phyloP scores from a whole-genome alignment of 2,797 vertebrate genomes.

The Rallus crepitans region DNA sequence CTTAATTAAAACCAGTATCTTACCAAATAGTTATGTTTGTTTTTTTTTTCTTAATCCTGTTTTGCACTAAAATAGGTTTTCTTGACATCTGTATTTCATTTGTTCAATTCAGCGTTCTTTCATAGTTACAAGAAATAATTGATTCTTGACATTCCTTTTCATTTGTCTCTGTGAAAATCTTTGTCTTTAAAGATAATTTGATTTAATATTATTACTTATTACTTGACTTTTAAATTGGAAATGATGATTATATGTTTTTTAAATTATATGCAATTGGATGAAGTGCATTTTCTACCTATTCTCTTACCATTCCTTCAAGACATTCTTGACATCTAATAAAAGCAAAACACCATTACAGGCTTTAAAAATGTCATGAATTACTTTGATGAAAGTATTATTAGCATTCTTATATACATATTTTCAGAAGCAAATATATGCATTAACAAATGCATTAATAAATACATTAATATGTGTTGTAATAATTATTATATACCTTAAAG shows the following conservation, averaged over 20 bases:
- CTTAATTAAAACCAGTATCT: neutral
- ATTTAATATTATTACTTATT: conserved; percentile 2
- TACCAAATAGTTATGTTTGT: neutral
- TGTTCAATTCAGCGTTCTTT: neutral
- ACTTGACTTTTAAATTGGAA: neutral
- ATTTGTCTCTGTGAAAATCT: neutral
- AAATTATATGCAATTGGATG: neutral
- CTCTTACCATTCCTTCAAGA: conserved; percentile 4
- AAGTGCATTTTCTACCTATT: conserved; percentile 5
- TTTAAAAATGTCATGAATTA: conserved; percentile 52
- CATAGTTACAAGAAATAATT: neutral
- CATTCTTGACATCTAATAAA: conserved; percentile 23
- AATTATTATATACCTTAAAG: neutral
- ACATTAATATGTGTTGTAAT: neutral
- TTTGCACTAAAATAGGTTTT: neutral
- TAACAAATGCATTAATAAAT: neutral
- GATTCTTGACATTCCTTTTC: conserved; percentile 19
- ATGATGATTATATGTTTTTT: neutral
- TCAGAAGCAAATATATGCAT: neutral
- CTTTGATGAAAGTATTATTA: conserved; percentile 36
- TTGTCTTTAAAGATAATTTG: conserved; percentile 34
- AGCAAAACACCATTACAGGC: conserved; percentile 21
- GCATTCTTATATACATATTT: neutral
- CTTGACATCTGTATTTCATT: neutral
- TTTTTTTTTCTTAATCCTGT: neutral